phyloP scores from a whole-genome alignment of 1,140 invertebrate genomes.

The Ips typographus region DNA sequence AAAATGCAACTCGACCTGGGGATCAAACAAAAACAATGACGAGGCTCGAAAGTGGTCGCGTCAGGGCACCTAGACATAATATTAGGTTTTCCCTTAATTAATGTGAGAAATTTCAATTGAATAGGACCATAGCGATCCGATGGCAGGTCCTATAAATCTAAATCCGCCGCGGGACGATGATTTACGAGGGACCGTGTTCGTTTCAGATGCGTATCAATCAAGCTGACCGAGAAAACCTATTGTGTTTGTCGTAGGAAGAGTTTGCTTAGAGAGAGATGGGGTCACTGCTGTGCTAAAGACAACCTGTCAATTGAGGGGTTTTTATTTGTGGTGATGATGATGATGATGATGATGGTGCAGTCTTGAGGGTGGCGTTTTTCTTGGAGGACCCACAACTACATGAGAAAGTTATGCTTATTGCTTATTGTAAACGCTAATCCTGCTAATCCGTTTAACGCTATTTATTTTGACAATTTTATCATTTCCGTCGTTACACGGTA shows the following conservation, averaged over 20 bases:
- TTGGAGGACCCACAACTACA: too few relatives aligned
- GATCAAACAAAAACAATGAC: too few relatives aligned
- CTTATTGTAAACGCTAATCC: background rate
- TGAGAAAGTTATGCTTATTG: background rate
- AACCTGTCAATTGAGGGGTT: background rate
- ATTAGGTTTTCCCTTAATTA: conserved; percentile 15
- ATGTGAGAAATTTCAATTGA: conserved; percentile 33
- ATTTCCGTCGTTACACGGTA: too few relatives aligned
- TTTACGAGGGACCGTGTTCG: conserved; percentile 26
- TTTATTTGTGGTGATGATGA: background rate
- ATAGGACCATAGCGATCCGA: conserved; percentile 31
- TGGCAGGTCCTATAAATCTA: conserved; percentile 34
- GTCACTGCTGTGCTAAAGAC: background rate
- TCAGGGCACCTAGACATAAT: too few relatives aligned
- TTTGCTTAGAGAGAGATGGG: background rate
- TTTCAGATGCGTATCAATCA: conserved; percentile 34
- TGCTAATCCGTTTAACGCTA: too few relatives aligned
- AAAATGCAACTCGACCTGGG: too few relatives aligned
- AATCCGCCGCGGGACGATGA: conserved; percentile 30
- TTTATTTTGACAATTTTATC: too few relatives aligned
- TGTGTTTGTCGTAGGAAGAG: conserved; percentile 14
- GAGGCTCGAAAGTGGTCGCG: too few relatives aligned
- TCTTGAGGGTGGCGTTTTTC: background rate
- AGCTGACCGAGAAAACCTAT: conserved; percentile 26
- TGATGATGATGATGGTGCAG: background rate